Evolutionary conservation across 2,888 invertebrate genomes (phyloP), one percentile per base, ranked within the genome.

Genomic region (Lymantria monacha): DNA sequence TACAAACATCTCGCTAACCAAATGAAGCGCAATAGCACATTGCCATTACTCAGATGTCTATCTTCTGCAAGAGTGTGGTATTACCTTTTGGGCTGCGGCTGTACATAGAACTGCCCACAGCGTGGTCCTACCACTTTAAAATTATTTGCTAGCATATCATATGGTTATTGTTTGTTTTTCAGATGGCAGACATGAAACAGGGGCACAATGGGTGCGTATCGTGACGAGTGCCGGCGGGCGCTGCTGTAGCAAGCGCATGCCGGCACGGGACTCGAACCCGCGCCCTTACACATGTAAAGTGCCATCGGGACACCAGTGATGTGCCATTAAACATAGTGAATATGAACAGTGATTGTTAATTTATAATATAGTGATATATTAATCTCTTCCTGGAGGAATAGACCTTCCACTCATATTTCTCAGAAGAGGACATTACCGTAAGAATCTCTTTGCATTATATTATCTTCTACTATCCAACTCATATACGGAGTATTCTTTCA

Each of bases 141-240:
- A 22, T 22, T 22, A 22, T 22, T 3, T 22, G 22, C 22, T 3
- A 22, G 2, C 22, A 22, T 5, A 22, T n/a, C n/a, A n/a, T n/a
- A n/a, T n/a, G n/a, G n/a, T n/a, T n/a, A n/a, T n/a, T n/a, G n/a
- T 22, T 22, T 22, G 5, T 22, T 33, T 95, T 94, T 93, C 72
- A 88, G 91, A 67, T 91, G 91, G 91, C 91, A 91, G 72, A 91
- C 91, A 84, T 91, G 91, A 91, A 90, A 90, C 63, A 87, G 87
- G 90, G 88, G 88, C 43, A 76, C 72, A 57, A 79, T 85, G 80
- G 87, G 89, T 69, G 83, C 80, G 31, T 84, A 87, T 69, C 81
- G 88, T 60, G 88, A 86, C 69, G 88, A 87, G 66, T 83, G 86
- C 50, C 81, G 87, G 15, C 83, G 87, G 52, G 83, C 87, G 71